Conservation (phyloP, 2,888 invertebrate species). For the Pristionchus mayeri region DNA sequence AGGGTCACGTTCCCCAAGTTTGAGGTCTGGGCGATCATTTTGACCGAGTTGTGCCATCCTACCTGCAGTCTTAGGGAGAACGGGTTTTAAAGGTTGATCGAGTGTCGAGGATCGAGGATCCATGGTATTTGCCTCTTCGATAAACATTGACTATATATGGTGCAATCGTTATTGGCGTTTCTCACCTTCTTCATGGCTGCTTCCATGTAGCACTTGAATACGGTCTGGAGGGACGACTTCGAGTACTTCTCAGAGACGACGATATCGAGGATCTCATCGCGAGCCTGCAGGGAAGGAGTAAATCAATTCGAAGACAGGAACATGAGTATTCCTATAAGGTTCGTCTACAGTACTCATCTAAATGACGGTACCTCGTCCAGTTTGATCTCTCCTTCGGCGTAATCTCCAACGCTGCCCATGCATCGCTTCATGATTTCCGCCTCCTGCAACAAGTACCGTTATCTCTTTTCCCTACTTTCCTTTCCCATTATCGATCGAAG, state of each 20-base stretch:
- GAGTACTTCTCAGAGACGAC: neutral
- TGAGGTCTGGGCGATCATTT: too few species aligned
- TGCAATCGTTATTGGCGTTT: neutral
- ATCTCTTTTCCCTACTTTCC: neutral
- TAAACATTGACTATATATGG: neutral
- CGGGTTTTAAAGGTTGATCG: too few species aligned
- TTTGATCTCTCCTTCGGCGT: neutral
- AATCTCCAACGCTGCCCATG: neutral
- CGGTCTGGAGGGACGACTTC: neutral
- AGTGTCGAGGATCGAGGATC: too few species aligned
- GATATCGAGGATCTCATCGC: neutral
- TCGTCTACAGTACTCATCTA: neutral
- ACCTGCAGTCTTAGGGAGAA: too few species aligned
- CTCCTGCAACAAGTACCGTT: slow-evolving; percentile 10
- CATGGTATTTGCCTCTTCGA: too few species aligned
- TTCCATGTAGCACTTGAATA: slow-evolving; percentile 33
- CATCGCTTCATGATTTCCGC: neutral
- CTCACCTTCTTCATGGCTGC: slow-evolving; percentile 9
- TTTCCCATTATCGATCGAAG: neutral
- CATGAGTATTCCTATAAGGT: too few species aligned
- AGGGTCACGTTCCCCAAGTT: too few species aligned
- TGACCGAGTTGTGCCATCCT: too few species aligned
- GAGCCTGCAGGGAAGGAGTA: too few species aligned
- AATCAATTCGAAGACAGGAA: too few species aligned
- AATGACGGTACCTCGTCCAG: neutral